Evolutionary conservation across 2,888 invertebrate genomes (phyloP), one percentile per base, ranked within the genome.

Genomic region (Pyralis farinalis): DNA sequence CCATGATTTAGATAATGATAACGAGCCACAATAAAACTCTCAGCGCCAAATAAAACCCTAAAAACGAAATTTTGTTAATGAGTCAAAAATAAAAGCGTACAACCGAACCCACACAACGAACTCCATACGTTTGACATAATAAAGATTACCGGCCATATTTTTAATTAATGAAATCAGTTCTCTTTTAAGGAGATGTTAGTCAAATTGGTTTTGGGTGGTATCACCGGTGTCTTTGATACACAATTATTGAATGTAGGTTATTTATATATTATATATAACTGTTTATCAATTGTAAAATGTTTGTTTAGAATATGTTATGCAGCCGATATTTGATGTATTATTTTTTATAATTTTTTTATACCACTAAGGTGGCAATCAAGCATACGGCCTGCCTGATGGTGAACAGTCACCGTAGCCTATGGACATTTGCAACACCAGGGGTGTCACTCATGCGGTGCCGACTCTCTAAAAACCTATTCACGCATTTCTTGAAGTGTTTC

Each of bases 151-250:
- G 51, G 51, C 69, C 54, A 77, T 79, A 77, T 75, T 77, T 69
- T 74, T 79, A 82, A 84, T 81, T 84, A 83, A 83, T 81, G 71
- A 73, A 81, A 82, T 82, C 75, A 68, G 71, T 70, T 72, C 71
- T 61, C 66, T 66, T 76, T 72, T 69, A 71, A 60, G 67, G 72
- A 58, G 55, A 63, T 56, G 58, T 53, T 57, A 56, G 63, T 77
- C 63, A 63, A 66, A 61, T 54, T 52, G 55, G 42, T 52, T 58
- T 64, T 63, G 67, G 66, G 66, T 62, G 64, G 70, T 38, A 52
- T 48, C 38, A 63, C 58, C 71, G 78, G 78, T 56, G 49, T 58
- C 71, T 82, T 82, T 82, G 79, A 77, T 63, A 53, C 56, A 61
- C 53, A 56, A 63, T 70, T 64, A 71, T 63, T 58, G 47, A 47